phyloP scores from a whole-genome alignment of 92 coral and sea anemone species.

The Umimayanthus chanpuru region DNA sequence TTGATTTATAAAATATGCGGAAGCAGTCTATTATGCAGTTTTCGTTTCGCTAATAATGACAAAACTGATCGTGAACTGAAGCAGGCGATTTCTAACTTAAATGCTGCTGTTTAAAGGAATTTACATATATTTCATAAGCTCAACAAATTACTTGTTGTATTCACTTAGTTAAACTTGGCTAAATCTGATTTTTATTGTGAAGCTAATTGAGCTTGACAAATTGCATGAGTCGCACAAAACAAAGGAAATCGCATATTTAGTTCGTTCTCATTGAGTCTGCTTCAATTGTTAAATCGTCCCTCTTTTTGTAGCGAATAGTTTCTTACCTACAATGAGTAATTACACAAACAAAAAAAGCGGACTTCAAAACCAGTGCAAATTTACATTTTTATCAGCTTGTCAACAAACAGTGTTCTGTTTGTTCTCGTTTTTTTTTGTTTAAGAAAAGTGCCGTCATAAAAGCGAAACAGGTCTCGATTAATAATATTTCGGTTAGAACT shows the following conservation, averaged over 20 bases:
- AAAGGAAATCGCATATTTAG: background rate
- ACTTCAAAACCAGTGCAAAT: no score
- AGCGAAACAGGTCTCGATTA: no score
- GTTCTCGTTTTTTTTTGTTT: no score
- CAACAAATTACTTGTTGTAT: background rate
- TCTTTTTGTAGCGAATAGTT: background rate
- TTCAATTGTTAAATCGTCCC: background rate
- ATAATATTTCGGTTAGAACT: no score
- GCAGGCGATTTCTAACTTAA: background rate
- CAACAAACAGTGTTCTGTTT: no score
- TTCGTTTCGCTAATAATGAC: background rate
- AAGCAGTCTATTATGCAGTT: background rate
- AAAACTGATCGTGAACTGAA: background rate
- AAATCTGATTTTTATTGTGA: background rate
- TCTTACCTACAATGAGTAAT: no score
- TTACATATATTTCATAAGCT: background rate
- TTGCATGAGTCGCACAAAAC: background rate
- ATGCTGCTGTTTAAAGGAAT: background rate
- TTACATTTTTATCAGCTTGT: no score
- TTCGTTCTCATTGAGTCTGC: background rate
- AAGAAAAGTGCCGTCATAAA: no score
- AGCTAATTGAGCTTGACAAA: slow-evolving; percentile 27
- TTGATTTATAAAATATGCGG: background rate
- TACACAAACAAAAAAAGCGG: no score
- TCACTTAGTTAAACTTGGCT: background rate